Percentiles rank a stretch among this genome's conserved stretches.
phyloP scores from a whole-genome alignment of 1,140 invertebrate genomes.

The Odontomachus brunneus region DNA sequence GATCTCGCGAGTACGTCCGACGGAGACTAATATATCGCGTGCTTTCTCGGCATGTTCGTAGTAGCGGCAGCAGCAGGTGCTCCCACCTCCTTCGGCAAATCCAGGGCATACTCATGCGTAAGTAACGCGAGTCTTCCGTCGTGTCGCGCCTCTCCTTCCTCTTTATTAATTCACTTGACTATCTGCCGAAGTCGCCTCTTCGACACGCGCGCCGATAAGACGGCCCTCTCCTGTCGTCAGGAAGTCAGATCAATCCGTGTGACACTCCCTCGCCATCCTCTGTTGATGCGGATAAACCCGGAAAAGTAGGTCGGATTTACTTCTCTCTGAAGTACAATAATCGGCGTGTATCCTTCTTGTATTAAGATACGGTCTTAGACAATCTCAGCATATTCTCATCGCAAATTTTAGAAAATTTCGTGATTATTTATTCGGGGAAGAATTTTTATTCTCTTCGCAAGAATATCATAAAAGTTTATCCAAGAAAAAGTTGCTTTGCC shows the following conservation, averaged over 20 bases:
- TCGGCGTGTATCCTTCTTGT: too few species aligned
- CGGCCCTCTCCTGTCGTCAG: not conserved
- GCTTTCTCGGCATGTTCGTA: conserved; percentile 48
- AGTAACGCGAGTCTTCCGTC: not conserved
- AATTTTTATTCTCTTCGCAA: too few species aligned
- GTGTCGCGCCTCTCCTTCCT: conserved; percentile 19
- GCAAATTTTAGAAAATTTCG: too few species aligned
- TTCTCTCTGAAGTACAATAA: too few species aligned
- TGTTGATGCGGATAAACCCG: not conserved
- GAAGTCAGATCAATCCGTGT: not conserved
- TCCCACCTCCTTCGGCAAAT: conserved; percentile 66
- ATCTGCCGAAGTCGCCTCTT: not conserved
- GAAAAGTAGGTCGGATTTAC: not conserved
- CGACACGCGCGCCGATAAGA: not conserved
- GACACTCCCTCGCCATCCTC: not conserved
- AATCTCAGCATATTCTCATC: too few species aligned
- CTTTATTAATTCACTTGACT: conserved; percentile 9
- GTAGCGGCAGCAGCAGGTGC: conserved; percentile 41
- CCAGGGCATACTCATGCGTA: conserved; percentile 43
- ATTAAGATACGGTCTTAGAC: too few species aligned
- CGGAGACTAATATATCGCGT: conserved; percentile 66
- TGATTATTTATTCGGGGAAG: too few species aligned
- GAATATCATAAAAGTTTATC: too few species aligned
- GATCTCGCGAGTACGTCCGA: conserved; percentile 59
- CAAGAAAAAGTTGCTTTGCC: too few species aligned